Evolutionary conservation across 2,113 vertebrate species (phyloP).

Genomic region (Psettodes erumei): DNA sequence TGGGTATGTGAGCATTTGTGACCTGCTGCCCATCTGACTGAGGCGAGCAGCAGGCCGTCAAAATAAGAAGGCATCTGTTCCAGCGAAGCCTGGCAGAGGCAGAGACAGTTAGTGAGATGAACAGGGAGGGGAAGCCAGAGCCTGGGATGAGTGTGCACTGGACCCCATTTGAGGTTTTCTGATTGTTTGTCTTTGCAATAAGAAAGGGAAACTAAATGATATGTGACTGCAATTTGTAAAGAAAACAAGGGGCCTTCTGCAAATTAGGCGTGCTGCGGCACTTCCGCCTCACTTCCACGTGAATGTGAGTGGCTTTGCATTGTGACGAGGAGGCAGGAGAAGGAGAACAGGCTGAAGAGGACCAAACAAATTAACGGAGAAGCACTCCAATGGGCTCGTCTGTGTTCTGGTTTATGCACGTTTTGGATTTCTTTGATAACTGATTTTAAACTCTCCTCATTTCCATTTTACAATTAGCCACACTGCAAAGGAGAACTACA

Average conservation of each 20-base stretch:
- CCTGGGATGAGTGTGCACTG: conserved; percentile 44
- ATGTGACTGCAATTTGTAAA: conserved; percentile 76
- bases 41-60: conserved; percentile 69
- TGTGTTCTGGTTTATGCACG: background rate
- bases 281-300: conserved; percentile 54
- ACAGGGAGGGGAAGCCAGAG: conserved; percentile 54
- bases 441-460: conserved; percentile 11
- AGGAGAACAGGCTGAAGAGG: conserved; percentile 12
- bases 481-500: background rate
- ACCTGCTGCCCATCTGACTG: conserved; percentile 72
- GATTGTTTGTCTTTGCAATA: conserved; percentile 72
- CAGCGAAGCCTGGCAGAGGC: conserved; percentile 59
- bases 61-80: conserved; percentile 77
- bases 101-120: conserved; percentile 67
- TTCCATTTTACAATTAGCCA: background rate
- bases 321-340: conserved; percentile 33
- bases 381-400: background rate
- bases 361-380: background rate
- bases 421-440: background rate
- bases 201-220: conserved; percentile 76
- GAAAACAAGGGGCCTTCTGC: conserved; percentile 68
- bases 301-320: conserved; percentile 48
- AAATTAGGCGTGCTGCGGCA: conserved; percentile 60
- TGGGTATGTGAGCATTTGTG: conserved; percentile 61
- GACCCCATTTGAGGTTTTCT: conserved; percentile 63